A percentile compares a stretch with the other conserved stretches of the same genome.
phyloP scores from a whole-genome alignment of 2,888 invertebrate genomes.

The Ennomos erosarius region DNA sequence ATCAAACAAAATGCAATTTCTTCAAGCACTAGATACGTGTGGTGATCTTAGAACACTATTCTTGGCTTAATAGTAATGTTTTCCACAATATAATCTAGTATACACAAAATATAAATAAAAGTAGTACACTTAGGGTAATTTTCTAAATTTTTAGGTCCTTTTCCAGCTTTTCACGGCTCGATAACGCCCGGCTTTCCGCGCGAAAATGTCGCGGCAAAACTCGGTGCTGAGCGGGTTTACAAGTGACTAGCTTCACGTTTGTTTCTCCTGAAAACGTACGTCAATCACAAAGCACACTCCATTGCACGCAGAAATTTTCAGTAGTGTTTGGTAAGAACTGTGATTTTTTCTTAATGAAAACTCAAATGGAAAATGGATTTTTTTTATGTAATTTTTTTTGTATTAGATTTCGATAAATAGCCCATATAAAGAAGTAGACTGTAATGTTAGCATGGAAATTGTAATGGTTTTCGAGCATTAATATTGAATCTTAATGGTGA shows the following conservation, averaged over 20 bases:
- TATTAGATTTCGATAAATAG: no score
- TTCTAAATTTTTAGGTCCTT: conserved; percentile 62
- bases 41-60: conserved; percentile 48
- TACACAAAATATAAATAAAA: conserved; percentile 56
- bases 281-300: conserved; percentile 57
- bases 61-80: conserved; percentile 49
- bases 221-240: conserved; percentile 62
- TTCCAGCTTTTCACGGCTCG: conserved; percentile 82
- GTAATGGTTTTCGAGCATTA: no score
- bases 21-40: conserved; percentile 37
- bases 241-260: conserved; percentile 77
- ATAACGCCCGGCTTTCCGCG: conserved; percentile 86
- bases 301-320: conserved; percentile 48
- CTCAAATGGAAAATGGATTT: no score
- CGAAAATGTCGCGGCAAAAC: conserved; percentile 85
- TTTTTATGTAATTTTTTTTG: no score
- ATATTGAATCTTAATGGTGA: no score
- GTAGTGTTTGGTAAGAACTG: no score
- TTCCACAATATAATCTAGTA: conserved; percentile 48
- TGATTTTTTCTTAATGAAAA: no score
- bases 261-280: conserved; percentile 80
- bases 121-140: conserved; percentile 52
- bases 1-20: conserved; percentile 68
- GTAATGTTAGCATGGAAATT: no score
- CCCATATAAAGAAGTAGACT: no score